Conservation (phyloP, 2,797 vertebrate genomes). For the Cynopterus sphinx region DNA sequence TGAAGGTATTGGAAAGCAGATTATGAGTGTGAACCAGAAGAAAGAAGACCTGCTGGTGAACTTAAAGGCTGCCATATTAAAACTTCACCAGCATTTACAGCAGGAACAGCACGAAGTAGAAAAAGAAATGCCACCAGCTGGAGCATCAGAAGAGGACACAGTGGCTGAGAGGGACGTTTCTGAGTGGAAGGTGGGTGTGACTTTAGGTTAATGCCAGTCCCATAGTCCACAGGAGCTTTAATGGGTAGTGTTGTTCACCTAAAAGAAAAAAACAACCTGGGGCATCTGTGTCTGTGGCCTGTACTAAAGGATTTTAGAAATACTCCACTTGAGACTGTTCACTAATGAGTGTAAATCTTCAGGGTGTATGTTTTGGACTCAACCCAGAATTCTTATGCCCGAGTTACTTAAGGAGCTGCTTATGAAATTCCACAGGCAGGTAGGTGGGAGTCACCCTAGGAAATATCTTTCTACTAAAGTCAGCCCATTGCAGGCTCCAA, state of each 20-base stretch:
- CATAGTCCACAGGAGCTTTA: not conserved
- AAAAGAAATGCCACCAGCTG: slow-evolving; percentile 44
- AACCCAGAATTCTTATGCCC: not conserved
- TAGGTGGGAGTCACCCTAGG: not conserved
- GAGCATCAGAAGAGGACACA: slow-evolving; percentile 55
- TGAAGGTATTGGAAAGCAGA: slow-evolving; percentile 81
- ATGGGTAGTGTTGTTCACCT: too few relatives aligned
- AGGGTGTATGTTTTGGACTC: slow-evolving; percentile 25
- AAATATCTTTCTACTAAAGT: not conserved
- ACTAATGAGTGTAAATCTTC: not conserved
- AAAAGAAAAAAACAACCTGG: not conserved
- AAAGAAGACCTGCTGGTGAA: slow-evolving; percentile 82
- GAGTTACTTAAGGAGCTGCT: not conserved
- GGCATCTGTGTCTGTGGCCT: not conserved
- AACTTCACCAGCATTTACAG: slow-evolving; percentile 81
- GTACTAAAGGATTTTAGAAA: slow-evolving; percentile 4
- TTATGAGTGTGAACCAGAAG: slow-evolving; percentile 83
- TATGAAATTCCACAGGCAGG: not conserved
- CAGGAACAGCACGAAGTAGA: slow-evolving; percentile 74
- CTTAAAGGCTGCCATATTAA: slow-evolving; percentile 81
- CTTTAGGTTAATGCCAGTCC: not conserved
- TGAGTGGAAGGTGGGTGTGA: slow-evolving; percentile 80
- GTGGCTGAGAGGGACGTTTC: slow-evolving; percentile 49
- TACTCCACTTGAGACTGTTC: slow-evolving; percentile 2
- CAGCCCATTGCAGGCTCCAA: not conserved